Evolutionary conservation across 2,797 vertebrate species (phyloP), one percentile per base, ranked within the genome.

Genomic region (Falco columbarius): DNA sequence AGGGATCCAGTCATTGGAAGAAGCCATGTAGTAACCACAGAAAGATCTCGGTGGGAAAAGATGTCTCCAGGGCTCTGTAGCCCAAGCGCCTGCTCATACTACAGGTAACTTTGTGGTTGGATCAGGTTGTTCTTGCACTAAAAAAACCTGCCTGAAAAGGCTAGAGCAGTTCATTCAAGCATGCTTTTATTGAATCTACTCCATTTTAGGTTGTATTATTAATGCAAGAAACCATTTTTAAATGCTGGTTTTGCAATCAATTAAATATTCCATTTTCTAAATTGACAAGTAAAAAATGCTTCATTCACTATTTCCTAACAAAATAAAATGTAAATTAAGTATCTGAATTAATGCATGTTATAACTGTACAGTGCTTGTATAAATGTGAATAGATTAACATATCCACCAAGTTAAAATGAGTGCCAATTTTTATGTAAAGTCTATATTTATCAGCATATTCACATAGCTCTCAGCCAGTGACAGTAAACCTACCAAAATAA

Each of bases 241-340:
- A 96, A 91, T 81, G 80, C 85, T 84, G 72, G 2, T 83, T 95
- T 91, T 95, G 88, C 90, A 96, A 88, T 89, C 95, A 90, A 62
- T 84, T 94, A 88, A 72, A 75, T 86, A 94, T 72, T 72, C 85
- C 3, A n/a, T 88, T 96, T 95, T 89, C 54, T 79, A 93, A 96
- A 95, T 63, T 63, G 62, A 72, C 68, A 77, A 87, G 87, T 75
- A 38, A 91, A 86, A 95, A 88, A 66, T 23, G 63, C 56, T 91
- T 83, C 72, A 75, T 95, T 97, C 89, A 81, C 93, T 83, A 65
- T 91, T 96, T 96, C 80, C 85, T 88, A 93, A 92, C 80, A 93
- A 90, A 96, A 91, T 93, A 77, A 95, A 93, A 94, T 95, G 90
- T 83, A 95, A 93, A 94, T 95, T 67, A 91, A 79, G 71, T 58